Evolutionary conservation across 2,797 vertebrate species (phyloP), one percentile per base, ranked within the genome.

Genomic region (Macrochelys suwanniensis): DNA sequence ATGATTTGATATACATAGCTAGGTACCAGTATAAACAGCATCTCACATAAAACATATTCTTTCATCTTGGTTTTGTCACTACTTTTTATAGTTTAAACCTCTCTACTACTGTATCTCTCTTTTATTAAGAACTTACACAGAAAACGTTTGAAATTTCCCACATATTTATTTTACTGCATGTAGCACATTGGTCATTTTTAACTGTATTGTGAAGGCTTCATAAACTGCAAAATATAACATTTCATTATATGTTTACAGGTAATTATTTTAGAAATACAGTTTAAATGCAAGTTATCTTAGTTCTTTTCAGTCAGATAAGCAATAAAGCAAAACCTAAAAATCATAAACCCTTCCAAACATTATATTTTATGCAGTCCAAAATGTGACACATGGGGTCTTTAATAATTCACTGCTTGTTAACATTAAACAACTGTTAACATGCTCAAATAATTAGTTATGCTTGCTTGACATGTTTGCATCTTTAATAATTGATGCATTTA

Each of bases 341-440:
- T 96, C 97, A 97, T 97, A 98, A 97, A 98, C 97, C 88, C 96
- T 98, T 98, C 98, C 98, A 96, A 98, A 98, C 97, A 97, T 98
- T 98, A 95, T 98, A 98, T 99, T 99, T 99, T 98, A 98, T 99
- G 99, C 98, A 98, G 98, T 99, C 98, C 98, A 98, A 98, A 99
- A 99, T 98, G 98, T 98, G 98, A 98, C 99, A 98, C 97, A 97
- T 98, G 98, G 97, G 98, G 98, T 98, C 98, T 99, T 99, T 99
- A 99, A 99, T 99, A 99, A 99, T 99, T 99, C 99, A 99, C 99
- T 98, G 98, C 98, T 99, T 99, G 98, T 99, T 99, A 99, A 99
- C 99, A 99, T 99, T 99, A 99, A 99, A 99, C 99, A 99, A 99
- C 99, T 99, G 99, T 99, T 99, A 99, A 99, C 99, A 99, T 98